Conservation (phyloP, 2,888 invertebrate genomes). For the Drosophila antonietae region DNA sequence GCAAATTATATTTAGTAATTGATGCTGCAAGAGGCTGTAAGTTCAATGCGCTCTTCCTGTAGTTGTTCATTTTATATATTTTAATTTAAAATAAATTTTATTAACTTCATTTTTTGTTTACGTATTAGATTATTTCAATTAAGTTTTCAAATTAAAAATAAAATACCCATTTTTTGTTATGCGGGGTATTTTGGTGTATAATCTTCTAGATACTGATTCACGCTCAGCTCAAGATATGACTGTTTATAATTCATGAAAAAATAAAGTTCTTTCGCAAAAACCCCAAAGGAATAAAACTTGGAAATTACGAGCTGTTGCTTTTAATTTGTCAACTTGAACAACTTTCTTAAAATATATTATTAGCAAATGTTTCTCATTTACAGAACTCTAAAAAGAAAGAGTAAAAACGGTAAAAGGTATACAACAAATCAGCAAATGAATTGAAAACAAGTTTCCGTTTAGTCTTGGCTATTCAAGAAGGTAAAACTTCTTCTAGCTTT, state of each 20-base stretch:
- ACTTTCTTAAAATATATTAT: slow-evolving; percentile 11
- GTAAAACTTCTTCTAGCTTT: slow-evolving; percentile 1
- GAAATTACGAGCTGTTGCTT: slow-evolving; percentile 3
- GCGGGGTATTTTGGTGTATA: slow-evolving; percentile 13
- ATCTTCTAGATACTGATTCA: slow-evolving; percentile 33
- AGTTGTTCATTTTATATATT: too few species aligned
- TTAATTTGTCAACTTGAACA: background rate
- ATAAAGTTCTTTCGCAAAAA: slow-evolving; percentile 12
- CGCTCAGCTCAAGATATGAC: slow-evolving; percentile 19
- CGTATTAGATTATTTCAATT: background rate
- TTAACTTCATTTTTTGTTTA: background rate
- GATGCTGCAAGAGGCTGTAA: background rate
- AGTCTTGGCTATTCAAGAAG: slow-evolving; percentile 1
- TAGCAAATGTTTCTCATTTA: slow-evolving; percentile 42
- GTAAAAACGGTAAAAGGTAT: background rate
- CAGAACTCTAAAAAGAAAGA: slow-evolving; percentile 2
- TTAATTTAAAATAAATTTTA: background rate
- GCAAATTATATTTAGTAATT: too few species aligned
- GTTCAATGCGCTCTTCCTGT: too few species aligned
- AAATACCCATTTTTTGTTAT: background rate
- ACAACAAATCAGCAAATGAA: slow-evolving; percentile 12
- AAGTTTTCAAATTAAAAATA: background rate
- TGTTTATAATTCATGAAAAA: slow-evolving; percentile 7
- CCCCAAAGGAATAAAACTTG: slow-evolving; percentile 5
- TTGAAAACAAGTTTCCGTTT: slow-evolving; percentile 58